Base-by-base conservation (phyloP, 2,113 vertebrate species). In the Pycnonotus jocosus region DNA sequence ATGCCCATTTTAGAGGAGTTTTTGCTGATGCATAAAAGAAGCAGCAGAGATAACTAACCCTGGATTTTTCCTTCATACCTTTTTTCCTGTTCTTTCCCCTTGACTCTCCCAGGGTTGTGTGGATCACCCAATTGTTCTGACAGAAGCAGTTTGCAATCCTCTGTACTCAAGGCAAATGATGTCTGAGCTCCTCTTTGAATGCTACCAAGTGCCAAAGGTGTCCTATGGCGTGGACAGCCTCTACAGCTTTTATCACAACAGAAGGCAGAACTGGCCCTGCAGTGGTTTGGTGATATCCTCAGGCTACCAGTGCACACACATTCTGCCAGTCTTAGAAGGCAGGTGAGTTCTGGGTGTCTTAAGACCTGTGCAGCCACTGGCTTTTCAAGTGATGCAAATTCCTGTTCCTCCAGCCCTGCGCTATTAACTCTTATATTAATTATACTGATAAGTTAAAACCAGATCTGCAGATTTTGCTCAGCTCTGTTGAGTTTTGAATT, bases 171-270 rank as follows among this genome's bases (percentile, higher is more conserved):
- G 98, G 40, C 98, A 98, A 61, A 98, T 98, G 89, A 98, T 99
- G 95, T 98, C 98, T 1, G 99, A 99, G 96, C 97, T 99, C 31
- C 98, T 99, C 38, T 99, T 99, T 1, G 99, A 99, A 79, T 99
- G 99, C 90, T 99, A 99, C 8, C 92, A 98, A 15, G 98, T 99
- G n/a, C 99, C 99, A 0, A 98, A 98, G 48, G 98, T 99, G 61
- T 99, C 99, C 21, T 99, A 99, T 19, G 99, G 99, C 0, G 97
- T 99, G 56, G 99, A 99, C 80, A 97, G 98, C 44, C 97, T 99
- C 78, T 99, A 99, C 98, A 99, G 99, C 62, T 99, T 99, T 94
- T 98, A 98, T 93, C 97, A 98, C 97, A 99, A 98, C 95, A 98
- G 96, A 62, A 91, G 37, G 53, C 97, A 97, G 61, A 95, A 31